Evolutionary conservation across 2,797 vertebrate species (phyloP).

Genomic region (Lepilemur ruficaudatus): DNA sequence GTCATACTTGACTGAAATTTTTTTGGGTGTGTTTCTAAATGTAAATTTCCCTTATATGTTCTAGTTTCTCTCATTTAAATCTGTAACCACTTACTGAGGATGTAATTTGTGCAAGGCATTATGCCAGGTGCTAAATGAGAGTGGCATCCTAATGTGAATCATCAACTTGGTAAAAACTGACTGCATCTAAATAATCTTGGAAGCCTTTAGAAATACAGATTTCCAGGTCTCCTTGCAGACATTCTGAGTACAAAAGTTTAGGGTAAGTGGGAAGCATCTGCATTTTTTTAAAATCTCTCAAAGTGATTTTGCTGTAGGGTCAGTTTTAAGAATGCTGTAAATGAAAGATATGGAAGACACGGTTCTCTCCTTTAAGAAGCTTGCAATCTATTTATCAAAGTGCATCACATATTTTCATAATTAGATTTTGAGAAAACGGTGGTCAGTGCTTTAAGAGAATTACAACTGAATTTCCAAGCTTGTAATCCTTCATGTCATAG

Average conservation of each 20-base stretch:
- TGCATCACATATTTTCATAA: neutral
- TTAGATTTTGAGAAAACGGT: neutral
- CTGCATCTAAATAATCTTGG: neutral
- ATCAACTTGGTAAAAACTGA: neutral
- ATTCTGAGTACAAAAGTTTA: neutral
- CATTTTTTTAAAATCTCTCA: neutral
- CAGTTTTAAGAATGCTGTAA: neutral
- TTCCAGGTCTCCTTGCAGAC: neutral
- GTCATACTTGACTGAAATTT: neutral
- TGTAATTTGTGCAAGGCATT: neutral
- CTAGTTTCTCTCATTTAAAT: constrained; percentile 21
- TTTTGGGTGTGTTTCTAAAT: neutral
- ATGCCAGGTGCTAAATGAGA: neutral
- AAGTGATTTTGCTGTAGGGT: neutral
- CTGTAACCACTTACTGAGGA: neutral
- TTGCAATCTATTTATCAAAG: neutral
- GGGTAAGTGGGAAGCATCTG: neutral
- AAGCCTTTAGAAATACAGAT: constrained; percentile 7
- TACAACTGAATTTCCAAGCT: neutral
- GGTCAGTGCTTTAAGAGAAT: neutral
- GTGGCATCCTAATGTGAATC: neutral
- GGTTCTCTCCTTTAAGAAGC: neutral
- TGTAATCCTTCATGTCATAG: neutral
- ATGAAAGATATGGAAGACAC: neutral
- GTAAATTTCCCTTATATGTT: neutral